A percentile compares a stretch with the other conserved stretches of the same genome.
phyloP scores from a whole-genome alignment of 2,888 invertebrate species.

The Acleris holmiana region DNA sequence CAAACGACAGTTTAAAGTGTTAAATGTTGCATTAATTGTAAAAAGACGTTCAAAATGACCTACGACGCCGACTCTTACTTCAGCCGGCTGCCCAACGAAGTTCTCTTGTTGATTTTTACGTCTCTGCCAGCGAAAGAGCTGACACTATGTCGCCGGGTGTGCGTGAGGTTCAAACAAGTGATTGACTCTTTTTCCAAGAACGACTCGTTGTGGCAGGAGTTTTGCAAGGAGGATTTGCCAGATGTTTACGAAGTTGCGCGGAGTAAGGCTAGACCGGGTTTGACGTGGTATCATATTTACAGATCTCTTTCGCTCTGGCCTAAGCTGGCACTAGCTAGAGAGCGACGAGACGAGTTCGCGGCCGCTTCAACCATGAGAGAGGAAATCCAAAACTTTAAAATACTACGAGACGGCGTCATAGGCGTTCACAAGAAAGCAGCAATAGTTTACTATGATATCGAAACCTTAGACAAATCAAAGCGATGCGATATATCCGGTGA shows the following conservation, averaged over 20 bases:
- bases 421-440: slow-evolving; percentile 58
- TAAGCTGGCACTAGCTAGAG: slow-evolving; percentile 50
- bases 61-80: slow-evolving; percentile 39
- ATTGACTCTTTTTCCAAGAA: slow-evolving; percentile 55
- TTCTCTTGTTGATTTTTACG: slow-evolving; percentile 58
- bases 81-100: slow-evolving; percentile 58
- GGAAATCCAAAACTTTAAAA: slow-evolving; percentile 57
- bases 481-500: slow-evolving; percentile 51
- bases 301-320: slow-evolving; percentile 65
- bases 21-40: slow-evolving; percentile 1
- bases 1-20: slow-evolving; percentile 15
- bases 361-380: slow-evolving; percentile 52
- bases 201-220: slow-evolving; percentile 56
- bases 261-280: slow-evolving; percentile 48
- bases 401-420: slow-evolving; percentile 56
- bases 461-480: slow-evolving; percentile 50
- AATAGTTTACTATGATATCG: slow-evolving; percentile 61
- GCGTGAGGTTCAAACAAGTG: slow-evolving; percentile 60
- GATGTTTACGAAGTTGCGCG: slow-evolving; percentile 50
- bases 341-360: slow-evolving; percentile 63
- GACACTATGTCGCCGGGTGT: slow-evolving; percentile 60
- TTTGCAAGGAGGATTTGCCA: slow-evolving; percentile 57
- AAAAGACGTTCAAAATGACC: slow-evolving; percentile 18
- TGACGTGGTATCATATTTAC: slow-evolving; percentile 63
- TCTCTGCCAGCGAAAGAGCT: slow-evolving; percentile 56